These are phyloP conservation scores for Buceros bicornis DNA, from an alignment of 2,797 vertebrate genomes.

Conservation along the genomic window DNA sequence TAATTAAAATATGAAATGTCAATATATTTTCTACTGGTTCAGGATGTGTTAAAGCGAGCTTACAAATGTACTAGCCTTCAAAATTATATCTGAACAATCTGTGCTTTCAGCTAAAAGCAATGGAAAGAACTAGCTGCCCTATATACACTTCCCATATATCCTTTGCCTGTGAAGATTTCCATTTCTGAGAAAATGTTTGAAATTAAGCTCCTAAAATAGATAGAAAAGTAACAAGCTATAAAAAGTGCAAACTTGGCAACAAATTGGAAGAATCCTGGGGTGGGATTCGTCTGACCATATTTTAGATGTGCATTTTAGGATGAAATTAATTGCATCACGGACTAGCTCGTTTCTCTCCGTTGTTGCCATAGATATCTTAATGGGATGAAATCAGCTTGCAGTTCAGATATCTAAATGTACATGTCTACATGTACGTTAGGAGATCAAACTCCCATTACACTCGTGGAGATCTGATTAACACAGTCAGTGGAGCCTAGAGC, in stretches of 20 bases:
- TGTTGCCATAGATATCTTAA: not conserved
- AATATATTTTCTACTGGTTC: conserved; percentile 37
- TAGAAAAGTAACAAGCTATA: not conserved
- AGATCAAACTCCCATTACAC: not conserved
- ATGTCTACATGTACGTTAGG: not conserved
- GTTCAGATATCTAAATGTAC: not conserved
- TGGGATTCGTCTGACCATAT: not conserved
- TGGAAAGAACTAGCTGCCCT: conserved; percentile 15
- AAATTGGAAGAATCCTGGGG: not conserved
- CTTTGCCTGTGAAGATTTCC: conserved; percentile 17
- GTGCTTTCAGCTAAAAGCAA: conserved; percentile 30
- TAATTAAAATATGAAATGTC: conserved; percentile 60
- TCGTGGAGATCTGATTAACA: not conserved
- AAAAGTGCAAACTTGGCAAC: not conserved
- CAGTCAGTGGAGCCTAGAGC: not conserved
- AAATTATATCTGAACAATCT: conserved; percentile 36
- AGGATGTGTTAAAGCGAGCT: conserved; percentile 30
- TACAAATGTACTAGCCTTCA: not conserved
- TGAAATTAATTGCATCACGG: not conserved
- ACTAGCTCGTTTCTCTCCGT: not conserved
- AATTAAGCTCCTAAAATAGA: conserved; percentile 7
- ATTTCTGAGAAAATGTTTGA: conserved; percentile 7
- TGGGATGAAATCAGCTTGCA: not conserved
- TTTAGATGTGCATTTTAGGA: not conserved
- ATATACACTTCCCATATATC: not conserved